Base-by-base conservation (phyloP, 2,888 invertebrate genomes). In the Trichogramma evanescens region DNA sequence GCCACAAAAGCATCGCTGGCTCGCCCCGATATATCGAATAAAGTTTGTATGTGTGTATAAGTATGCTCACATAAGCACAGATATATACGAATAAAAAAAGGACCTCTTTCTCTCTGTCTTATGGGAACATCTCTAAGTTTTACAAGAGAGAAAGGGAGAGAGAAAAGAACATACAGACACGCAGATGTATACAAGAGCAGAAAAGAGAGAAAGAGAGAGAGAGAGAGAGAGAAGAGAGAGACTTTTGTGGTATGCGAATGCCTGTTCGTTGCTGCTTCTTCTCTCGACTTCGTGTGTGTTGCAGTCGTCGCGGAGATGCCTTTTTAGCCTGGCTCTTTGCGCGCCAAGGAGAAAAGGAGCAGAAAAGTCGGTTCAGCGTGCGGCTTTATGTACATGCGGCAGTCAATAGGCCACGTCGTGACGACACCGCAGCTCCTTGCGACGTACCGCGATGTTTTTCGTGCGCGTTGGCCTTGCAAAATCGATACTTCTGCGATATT, bases 221-320 rank as follows among this genome's bases (percentile, higher is more conserved):
- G 50, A 50, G 50, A 40, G 49, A 38, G 50, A 50, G 50, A 10
- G 50, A 40, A 38, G 50, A 50, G 50, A 10, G 49, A 57, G 58
- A 62, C 54, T 56, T 54, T 56, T 54, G 56, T 50, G 56, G 62
- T 62, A 62, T 59, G 56, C 56, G 54, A 38, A 26, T 26, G 26
- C 26, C 26, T 26, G 26, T 26, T 26, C 26, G 26, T 26, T 26
- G 26, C 26, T 26, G 26, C 26, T 26, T 26, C 26, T 26, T 26
- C 26, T 26, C 26, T 26, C 26, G 26, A 26, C 26, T 26, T 26
- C 26, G 26, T 26, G 26, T 26, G 26, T 26, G 26, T 26, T 26
- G 26, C 26, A 26, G 55, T 55, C 55, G 43, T 46, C 41, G 55
- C 48, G 55, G 48, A 55, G 49, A 49, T 46, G 48, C 55, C 48